Evolutionary conservation across 2,888 invertebrate genomes (phyloP).

Genomic region (Ephialtes manifestator): DNA sequence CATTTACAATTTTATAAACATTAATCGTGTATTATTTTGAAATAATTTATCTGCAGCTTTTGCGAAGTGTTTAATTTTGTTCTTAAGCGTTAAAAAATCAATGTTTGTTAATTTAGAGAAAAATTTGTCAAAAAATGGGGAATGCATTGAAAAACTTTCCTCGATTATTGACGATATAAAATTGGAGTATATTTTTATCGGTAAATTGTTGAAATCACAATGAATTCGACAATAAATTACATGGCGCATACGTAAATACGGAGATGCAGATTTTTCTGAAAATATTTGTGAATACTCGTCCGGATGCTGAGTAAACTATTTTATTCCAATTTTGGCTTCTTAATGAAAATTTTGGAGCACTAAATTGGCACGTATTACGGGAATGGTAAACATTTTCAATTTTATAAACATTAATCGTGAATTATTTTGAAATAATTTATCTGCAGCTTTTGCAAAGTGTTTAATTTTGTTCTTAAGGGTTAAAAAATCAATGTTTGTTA

Average conservation of each 20-base stretch:
- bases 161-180: constrained; percentile 9
- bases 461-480: too few relatives aligned
- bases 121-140: constrained; percentile 22
- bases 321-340: background rate
- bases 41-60: too few relatives aligned
- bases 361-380: background rate
- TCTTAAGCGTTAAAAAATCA: too few relatives aligned
- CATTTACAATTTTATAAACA: too few relatives aligned
- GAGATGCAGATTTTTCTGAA: background rate
- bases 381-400: too few relatives aligned
- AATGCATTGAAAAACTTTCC: constrained; percentile 1
- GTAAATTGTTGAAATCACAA: constrained; percentile 6
- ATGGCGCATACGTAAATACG: background rate
- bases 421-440: too few relatives aligned
- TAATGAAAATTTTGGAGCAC: background rate
- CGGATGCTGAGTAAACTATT: background rate
- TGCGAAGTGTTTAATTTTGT: too few relatives aligned
- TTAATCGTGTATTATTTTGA: too few relatives aligned
- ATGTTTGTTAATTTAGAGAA: constrained; percentile 30
- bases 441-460: too few relatives aligned
- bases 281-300: background rate
- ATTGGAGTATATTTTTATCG: constrained; percentile 4
- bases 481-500: constrained; percentile 13
- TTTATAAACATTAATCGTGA: too few relatives aligned
- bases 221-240: background rate